Conservation (phyloP, 2,888 invertebrate genomes). For the Euphydryas editha region DNA sequence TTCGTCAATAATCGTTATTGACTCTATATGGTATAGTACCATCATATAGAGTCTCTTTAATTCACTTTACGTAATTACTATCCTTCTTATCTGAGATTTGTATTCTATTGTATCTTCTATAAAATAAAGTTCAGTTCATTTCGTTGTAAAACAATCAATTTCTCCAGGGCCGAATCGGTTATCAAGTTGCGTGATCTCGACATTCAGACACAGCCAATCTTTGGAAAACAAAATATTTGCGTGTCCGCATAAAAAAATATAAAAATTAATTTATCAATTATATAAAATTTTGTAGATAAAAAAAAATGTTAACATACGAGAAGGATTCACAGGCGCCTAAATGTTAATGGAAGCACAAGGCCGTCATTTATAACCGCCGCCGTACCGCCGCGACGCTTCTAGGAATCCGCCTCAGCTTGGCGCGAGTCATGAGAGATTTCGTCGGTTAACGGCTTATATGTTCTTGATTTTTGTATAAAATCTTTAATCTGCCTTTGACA, state of each 20-base stretch:
- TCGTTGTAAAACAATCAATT: too few species aligned
- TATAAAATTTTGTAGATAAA: background rate
- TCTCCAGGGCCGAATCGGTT: too few species aligned
- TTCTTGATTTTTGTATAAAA: background rate
- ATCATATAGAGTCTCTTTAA: too few species aligned
- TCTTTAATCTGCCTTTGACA: background rate
- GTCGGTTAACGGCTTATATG: background rate
- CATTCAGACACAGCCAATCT: too few species aligned
- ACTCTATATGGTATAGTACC: too few species aligned
- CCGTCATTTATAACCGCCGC: constrained; percentile 47
- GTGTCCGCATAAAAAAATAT: background rate
- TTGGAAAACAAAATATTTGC: background rate
- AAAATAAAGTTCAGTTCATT: too few species aligned
- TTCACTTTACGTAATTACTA: too few species aligned
- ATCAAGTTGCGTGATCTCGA: too few species aligned
- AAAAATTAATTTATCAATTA: constrained; percentile 3
- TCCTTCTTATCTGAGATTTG: too few species aligned
- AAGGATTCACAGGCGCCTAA: background rate
- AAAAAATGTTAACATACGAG: background rate
- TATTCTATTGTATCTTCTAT: too few species aligned
- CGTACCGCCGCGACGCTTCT: constrained; percentile 47
- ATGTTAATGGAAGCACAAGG: constrained; percentile 30
- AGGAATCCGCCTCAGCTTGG: constrained; percentile 44
- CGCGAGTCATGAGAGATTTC: constrained; percentile 9
- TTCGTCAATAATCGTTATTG: too few species aligned